These are phyloP conservation scores for Strigamia crassipes DNA, from an alignment of 2,888 invertebrate species.

Conservation along the genomic window DNA sequence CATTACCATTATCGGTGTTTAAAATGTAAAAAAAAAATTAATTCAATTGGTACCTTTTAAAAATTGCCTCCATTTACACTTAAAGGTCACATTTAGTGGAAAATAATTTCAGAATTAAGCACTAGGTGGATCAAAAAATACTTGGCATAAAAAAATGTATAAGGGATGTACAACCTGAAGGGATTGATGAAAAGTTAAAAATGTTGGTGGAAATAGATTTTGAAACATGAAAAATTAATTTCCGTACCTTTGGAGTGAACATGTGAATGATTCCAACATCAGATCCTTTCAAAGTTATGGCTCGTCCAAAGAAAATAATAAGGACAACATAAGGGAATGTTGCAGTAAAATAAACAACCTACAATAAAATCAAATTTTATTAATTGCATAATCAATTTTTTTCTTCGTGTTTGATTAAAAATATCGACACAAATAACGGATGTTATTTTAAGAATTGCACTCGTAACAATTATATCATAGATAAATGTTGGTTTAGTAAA, in stretches of 20 bases:
- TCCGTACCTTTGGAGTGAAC: slow-evolving; percentile 84
- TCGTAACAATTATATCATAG: too few relatives aligned
- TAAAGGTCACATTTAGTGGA: not conserved
- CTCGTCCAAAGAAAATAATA: slow-evolving; percentile 90
- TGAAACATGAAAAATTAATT: too few relatives aligned
- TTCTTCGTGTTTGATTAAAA: not conserved
- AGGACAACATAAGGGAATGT: slow-evolving; percentile 92
- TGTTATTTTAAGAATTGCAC: too few relatives aligned
- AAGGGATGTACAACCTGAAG: not conserved
- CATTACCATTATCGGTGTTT: not conserved
- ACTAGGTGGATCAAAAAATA: not conserved
- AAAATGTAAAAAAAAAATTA: not conserved
- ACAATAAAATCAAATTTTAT: slow-evolving; percentile 54
- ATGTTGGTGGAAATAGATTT: not conserved
- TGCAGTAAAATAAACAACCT: slow-evolving; percentile 95
- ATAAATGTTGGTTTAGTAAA: not conserved
- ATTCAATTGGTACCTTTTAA: not conserved
- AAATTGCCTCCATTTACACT: not conserved
- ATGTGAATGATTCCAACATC: slow-evolving; percentile 84
- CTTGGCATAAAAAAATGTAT: not conserved
- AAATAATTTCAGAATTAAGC: not conserved
- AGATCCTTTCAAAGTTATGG: slow-evolving; percentile 84
- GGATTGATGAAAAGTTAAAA: not conserved
- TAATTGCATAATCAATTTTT: not conserved
- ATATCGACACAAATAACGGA: not conserved